Percentiles rank a stretch among this genome's conserved stretches.
phyloP scores from a whole-genome alignment of 1,140 invertebrate species.

The Streblospio benedicti region DNA sequence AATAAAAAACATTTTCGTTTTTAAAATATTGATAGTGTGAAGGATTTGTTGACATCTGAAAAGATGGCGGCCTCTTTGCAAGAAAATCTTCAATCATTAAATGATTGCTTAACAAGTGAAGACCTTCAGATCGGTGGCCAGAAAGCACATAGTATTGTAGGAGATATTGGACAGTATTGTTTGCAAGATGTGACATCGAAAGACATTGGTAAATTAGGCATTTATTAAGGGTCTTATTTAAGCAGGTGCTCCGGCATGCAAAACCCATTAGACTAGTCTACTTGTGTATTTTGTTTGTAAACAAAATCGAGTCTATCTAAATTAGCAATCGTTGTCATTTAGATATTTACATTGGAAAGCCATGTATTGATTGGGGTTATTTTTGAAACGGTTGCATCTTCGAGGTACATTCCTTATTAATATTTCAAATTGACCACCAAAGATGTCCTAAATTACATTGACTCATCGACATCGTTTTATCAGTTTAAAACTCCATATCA shows the following conservation, averaged over 20 bases:
- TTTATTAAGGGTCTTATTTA: neutral
- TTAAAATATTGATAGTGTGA: too few relatives aligned
- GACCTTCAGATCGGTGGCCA: constrained; percentile 19
- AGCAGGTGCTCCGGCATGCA: neutral
- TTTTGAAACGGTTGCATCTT: too few relatives aligned
- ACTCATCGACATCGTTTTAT: too few relatives aligned
- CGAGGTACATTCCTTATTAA: too few relatives aligned
- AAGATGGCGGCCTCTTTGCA: constrained; percentile 12
- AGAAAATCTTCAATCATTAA: constrained; percentile 1
- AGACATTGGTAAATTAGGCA: constrained; percentile 26
- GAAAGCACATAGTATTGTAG: constrained; percentile 24
- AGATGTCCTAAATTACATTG: too few relatives aligned
- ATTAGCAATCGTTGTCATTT: neutral
- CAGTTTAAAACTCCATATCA: too few relatives aligned
- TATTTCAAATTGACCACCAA: too few relatives aligned
- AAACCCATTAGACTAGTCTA: too few relatives aligned
- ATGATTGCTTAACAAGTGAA: neutral
- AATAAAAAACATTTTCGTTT: too few relatives aligned
- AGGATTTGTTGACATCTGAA: too few relatives aligned
- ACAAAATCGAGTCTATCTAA: neutral
- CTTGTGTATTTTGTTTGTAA: too few relatives aligned
- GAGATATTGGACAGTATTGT: constrained; percentile 31
- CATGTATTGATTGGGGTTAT: too few relatives aligned
- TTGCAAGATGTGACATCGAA: constrained; percentile 30
- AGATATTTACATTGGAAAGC: neutral